These are phyloP conservation scores for Oreochromis spilurus DNA, from an alignment of 2,113 vertebrate genomes.

Conservation along the genomic window DNA sequence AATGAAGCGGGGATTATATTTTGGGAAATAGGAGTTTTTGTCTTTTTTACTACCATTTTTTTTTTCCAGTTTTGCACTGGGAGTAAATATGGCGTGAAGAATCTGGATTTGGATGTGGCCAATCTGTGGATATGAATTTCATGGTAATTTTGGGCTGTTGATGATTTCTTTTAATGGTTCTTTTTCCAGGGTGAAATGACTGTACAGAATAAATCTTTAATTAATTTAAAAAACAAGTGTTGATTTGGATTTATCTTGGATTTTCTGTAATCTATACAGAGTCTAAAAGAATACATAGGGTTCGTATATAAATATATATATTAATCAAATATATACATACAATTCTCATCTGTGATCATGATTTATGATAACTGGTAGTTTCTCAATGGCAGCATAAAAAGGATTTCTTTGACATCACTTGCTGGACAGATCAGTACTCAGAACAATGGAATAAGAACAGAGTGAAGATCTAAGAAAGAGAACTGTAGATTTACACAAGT, in stretches of 20 bases:
- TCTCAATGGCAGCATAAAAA: neutral
- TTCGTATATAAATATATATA: neutral
- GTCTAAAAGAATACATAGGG: neutral
- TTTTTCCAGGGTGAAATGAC: neutral
- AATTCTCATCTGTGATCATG: neutral
- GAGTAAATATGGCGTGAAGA: neutral
- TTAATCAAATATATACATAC: neutral
- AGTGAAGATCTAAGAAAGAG: neutral
- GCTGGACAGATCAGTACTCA: neutral
- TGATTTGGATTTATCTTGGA: neutral
- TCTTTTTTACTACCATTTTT: neutral
- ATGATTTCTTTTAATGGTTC: neutral
- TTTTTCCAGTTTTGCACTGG: neutral
- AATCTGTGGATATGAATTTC: neutral
- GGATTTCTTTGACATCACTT: too few relatives aligned
- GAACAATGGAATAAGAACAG: neutral
- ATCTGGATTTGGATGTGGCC: neutral
- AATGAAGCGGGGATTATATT: neutral
- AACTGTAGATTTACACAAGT: neutral
- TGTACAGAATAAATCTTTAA: neutral
- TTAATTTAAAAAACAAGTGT: neutral
- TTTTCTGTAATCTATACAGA: neutral
- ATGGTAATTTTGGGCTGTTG: neutral
- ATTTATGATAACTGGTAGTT: neutral
- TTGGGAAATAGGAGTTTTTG: neutral